Evolutionary conservation across 2,888 invertebrate species (phyloP), one percentile per base, ranked within the genome.

Genomic region (Hyposoter didymator): DNA sequence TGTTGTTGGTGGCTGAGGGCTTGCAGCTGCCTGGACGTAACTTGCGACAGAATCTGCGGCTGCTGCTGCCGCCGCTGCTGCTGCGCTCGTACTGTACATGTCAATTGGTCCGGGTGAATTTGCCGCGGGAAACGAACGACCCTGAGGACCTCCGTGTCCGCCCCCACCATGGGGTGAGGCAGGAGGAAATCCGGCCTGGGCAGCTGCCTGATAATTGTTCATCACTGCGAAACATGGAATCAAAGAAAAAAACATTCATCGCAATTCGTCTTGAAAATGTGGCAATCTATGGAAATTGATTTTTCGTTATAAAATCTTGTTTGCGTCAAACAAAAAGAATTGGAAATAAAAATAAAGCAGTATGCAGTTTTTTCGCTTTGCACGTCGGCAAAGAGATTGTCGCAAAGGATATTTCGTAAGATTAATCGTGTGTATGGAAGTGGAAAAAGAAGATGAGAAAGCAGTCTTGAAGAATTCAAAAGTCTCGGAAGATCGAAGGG

Each of bases 91-190:
- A 94, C 97, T 97, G 95, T 98, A 98, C 95, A 99, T 98, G 94
- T 99, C 99, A 92, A 99, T 97, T 92, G 98, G 96, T 90, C 98
- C 96, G 84, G 99, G 99, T 92, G 98, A 98, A 95, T 98, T 98
- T 90, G 98, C 97, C 76, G 98, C 96, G 82, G 98, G 98, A 95
- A 98, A 98, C 76, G 97, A 97, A 91, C 97, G 96, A 90, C 96
- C 95, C 82, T 96, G 94, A 89, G 94, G 94, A 90, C 94, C 93
- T 67, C 94, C 93, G 93, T 95, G 92, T 88, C 94, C 92, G 89
- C 94, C 93, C 94, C 96, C 96, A 82, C 95, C 96, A 93, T 97
- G 97, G 87, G 97, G 97, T 88, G 97, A 97, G 90, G 97, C 97
- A 87, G 97, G 97, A 86, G 97, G 97, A 88, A 96, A 96, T 89